phyloP scores from a whole-genome alignment of 2,888 invertebrate genomes.

The Agrochola macilenta region DNA sequence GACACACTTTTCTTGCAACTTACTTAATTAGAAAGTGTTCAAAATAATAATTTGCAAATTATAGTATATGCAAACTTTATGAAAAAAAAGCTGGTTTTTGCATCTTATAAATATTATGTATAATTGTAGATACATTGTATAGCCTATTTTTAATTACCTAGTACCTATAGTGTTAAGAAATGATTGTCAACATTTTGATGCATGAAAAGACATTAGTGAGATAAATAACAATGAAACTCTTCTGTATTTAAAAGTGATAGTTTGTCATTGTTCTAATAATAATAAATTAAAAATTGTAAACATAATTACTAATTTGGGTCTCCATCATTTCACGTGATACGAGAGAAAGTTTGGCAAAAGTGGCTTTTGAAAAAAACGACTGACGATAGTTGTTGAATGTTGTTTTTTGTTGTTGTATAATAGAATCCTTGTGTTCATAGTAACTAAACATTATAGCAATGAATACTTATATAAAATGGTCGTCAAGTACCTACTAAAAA shows the following conservation, averaged over 20 bases:
- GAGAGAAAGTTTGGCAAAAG: neutral
- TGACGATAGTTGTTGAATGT: slow-evolving; percentile 11
- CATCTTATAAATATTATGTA: slow-evolving; percentile 45
- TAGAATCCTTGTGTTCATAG: slow-evolving; percentile 13
- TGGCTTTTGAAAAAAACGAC: slow-evolving; percentile 27
- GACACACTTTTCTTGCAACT: slow-evolving; percentile 33
- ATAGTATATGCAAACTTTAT: slow-evolving; percentile 13
- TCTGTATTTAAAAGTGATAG: slow-evolving; percentile 53
- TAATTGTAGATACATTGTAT: slow-evolving; percentile 59
- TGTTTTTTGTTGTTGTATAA: slow-evolving; percentile 22
- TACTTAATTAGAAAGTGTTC: slow-evolving; percentile 39
- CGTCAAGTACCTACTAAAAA: neutral
- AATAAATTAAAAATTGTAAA: slow-evolving; percentile 46
- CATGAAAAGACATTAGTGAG: slow-evolving; percentile 89
- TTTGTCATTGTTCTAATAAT: slow-evolving; percentile 42
- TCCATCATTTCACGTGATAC: slow-evolving; percentile 31
- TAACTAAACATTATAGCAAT: neutral
- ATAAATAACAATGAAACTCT: slow-evolving; percentile 68
- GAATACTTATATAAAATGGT: neutral
- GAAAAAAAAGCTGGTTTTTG: slow-evolving; percentile 34
- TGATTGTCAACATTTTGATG: slow-evolving; percentile 71
- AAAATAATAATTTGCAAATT: slow-evolving; percentile 52
- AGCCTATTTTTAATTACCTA: slow-evolving; percentile 58
- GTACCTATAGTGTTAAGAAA: slow-evolving; percentile 58
- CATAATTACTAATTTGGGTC: slow-evolving; percentile 23